Evolutionary conservation across 2,888 invertebrate species (phyloP).

Genomic region (Phaonia tiefii): DNA sequence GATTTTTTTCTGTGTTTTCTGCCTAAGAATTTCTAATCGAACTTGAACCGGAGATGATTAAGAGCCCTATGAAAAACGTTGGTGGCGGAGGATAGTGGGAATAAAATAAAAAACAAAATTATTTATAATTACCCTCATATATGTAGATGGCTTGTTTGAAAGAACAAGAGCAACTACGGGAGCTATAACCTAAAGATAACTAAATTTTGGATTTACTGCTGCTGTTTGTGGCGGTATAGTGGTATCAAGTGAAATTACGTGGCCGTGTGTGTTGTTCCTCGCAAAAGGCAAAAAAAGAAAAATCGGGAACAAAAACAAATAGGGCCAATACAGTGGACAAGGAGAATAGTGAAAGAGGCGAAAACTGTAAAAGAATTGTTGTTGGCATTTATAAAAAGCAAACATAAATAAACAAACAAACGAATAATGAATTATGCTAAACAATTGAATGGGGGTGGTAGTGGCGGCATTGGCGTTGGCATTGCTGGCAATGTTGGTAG

Average conservation of each 20-base stretch:
- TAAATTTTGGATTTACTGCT: slow-evolving; percentile 1
- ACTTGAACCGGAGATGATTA: background rate
- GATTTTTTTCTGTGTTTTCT: background rate
- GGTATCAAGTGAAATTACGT: slow-evolving; percentile 31
- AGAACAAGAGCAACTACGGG: slow-evolving; percentile 33
- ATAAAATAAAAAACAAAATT: slow-evolving; percentile 16
- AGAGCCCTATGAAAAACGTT: background rate
- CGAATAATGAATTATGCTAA: slow-evolving; percentile 61
- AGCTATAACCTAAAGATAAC: slow-evolving; percentile 34
- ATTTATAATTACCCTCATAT: slow-evolving; percentile 8
- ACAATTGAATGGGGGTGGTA: slow-evolving; percentile 53
- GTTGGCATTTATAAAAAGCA: slow-evolving; percentile 7
- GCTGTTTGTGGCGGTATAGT: background rate
- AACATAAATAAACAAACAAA: slow-evolving; percentile 47
- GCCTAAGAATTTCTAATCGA: background rate
- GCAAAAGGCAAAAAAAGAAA: slow-evolving; percentile 7
- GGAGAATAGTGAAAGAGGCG: background rate
- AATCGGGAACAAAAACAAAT: background rate
- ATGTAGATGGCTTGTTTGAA: background rate
- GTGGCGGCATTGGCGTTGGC: background rate
- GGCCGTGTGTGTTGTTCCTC: slow-evolving; percentile 35
- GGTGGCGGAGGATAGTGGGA: background rate
- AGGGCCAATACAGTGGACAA: background rate
- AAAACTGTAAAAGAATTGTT: background rate
- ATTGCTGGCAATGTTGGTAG: background rate